Conservation (phyloP, 2,797 vertebrate species). For the Heliangelus exortis region DNA sequence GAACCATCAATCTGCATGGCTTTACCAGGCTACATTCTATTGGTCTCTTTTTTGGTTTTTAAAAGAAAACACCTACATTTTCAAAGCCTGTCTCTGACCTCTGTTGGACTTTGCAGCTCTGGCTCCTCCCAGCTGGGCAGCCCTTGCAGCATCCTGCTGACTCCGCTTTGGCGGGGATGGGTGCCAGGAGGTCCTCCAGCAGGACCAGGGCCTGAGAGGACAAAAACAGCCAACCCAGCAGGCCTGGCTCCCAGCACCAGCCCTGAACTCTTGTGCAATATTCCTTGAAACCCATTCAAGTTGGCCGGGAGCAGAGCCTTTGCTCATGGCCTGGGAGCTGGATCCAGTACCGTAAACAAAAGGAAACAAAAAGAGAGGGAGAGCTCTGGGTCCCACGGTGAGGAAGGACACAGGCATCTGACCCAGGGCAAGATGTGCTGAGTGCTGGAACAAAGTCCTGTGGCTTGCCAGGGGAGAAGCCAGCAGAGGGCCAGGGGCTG, state of each 20-base stretch:
- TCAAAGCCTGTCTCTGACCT: slow-evolving; percentile 35
- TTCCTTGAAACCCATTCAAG: slow-evolving; percentile 52
- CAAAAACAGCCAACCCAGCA: slow-evolving; percentile 62
- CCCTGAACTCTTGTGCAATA: slow-evolving; percentile 66
- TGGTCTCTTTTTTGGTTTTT: background rate
- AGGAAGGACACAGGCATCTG: slow-evolving; percentile 27
- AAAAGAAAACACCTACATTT: background rate
- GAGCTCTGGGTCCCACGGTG: background rate
- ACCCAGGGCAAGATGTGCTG: background rate
- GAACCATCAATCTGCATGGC: background rate
- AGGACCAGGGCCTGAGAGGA: slow-evolving; percentile 3
- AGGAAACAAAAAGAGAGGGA: slow-evolving; percentile 55
- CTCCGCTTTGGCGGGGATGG: background rate
- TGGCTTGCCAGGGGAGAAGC: rapidly evolving
- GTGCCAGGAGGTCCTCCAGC: slow-evolving; percentile 53
- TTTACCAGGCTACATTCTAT: background rate
- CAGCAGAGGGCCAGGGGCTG: background rate
- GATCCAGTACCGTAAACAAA: slow-evolving; percentile 67
- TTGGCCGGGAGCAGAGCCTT: slow-evolving; percentile 52
- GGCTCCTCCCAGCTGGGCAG: slow-evolving; percentile 31
- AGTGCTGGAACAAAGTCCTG: background rate
- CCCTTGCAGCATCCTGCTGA: slow-evolving; percentile 57
- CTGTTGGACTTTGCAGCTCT: slow-evolving; percentile 14
- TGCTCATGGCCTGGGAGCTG: slow-evolving; percentile 57
- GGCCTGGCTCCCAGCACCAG: slow-evolving; percentile 57